phyloP scores from a whole-genome alignment of 92 coral and sea anemone genomes.

The Hydrozoanthus gracilis region DNA sequence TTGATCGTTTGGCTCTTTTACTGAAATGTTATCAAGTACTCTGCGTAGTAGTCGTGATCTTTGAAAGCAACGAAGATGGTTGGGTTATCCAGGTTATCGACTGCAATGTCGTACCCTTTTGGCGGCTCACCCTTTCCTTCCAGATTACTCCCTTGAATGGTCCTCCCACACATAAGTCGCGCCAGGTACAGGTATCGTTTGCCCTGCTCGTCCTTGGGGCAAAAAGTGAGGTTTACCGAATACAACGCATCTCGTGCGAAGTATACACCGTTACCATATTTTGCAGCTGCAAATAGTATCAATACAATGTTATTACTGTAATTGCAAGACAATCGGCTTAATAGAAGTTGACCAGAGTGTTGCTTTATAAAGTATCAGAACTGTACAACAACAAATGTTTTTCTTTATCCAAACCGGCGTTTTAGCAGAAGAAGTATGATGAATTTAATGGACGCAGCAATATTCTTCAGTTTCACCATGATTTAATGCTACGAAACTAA shows the following conservation, averaged over 20 bases:
- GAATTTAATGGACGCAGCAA: too few relatives aligned
- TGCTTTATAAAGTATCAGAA: too few relatives aligned
- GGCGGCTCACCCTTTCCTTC: slow-evolving; percentile 46
- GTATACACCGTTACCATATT: slow-evolving; percentile 50
- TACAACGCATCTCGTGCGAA: slow-evolving; percentile 48
- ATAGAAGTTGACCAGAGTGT: too few relatives aligned
- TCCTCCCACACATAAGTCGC: slow-evolving; percentile 35
- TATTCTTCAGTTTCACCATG: too few relatives aligned
- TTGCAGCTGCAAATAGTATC: slow-evolving; percentile 21
- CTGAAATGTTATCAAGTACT: slow-evolving; percentile 37
- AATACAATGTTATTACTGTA: not conserved
- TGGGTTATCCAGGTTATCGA: slow-evolving; percentile 36
- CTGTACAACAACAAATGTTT: too few relatives aligned
- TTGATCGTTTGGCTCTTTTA: too few relatives aligned
- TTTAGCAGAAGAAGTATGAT: too few relatives aligned
- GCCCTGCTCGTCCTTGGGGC: slow-evolving; percentile 19
- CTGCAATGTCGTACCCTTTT: slow-evolving; percentile 16
- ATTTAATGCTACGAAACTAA: too few relatives aligned
- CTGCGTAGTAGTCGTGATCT: slow-evolving; percentile 34
- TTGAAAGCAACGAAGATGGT: slow-evolving; percentile 34
- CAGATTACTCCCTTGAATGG: not conserved
- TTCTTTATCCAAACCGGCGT: too few relatives aligned
- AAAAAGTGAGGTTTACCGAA: not conserved
- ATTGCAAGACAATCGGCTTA: too few relatives aligned
- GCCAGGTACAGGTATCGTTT: slow-evolving; percentile 45